phyloP scores from a whole-genome alignment of 2,888 invertebrate species.

The Cheiracanthium punctorium region DNA sequence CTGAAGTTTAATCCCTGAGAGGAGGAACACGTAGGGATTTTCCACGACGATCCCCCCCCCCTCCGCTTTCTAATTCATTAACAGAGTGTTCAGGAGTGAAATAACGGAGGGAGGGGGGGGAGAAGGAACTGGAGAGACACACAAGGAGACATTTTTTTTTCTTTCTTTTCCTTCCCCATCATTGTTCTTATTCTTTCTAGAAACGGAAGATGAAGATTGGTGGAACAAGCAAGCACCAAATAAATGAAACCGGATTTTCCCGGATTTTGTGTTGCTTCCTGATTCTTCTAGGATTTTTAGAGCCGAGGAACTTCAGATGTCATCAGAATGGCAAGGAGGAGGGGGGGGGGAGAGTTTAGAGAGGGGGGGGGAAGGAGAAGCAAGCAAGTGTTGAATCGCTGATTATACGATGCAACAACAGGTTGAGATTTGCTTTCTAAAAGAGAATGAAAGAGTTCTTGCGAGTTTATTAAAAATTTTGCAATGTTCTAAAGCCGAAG shows the following conservation, averaged over 20 bases:
- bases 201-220: slow-evolving; percentile 29
- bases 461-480: too few species aligned
- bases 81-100: slow-evolving; percentile 23
- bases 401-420: background rate
- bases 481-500: too few species aligned
- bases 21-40: slow-evolving; percentile 44
- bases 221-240: slow-evolving; percentile 27
- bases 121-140: background rate
- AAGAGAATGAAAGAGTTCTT: background rate
- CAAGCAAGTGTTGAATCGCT: background rate
- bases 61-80: slow-evolving; percentile 52
- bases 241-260: slow-evolving; percentile 57
- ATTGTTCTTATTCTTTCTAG: background rate
- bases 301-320: background rate
- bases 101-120: background rate
- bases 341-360: too few species aligned
- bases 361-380: too few species aligned
- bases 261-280: slow-evolving; percentile 36
- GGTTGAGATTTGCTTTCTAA: background rate
- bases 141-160: background rate
- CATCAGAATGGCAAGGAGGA: background rate
- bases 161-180: background rate
- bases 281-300: slow-evolving; percentile 7
- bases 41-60: slow-evolving; percentile 13
- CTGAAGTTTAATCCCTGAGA: slow-evolving; percentile 38